Conservation (phyloP, 2,113 vertebrate species). For the Heteronetta atricapilla region DNA sequence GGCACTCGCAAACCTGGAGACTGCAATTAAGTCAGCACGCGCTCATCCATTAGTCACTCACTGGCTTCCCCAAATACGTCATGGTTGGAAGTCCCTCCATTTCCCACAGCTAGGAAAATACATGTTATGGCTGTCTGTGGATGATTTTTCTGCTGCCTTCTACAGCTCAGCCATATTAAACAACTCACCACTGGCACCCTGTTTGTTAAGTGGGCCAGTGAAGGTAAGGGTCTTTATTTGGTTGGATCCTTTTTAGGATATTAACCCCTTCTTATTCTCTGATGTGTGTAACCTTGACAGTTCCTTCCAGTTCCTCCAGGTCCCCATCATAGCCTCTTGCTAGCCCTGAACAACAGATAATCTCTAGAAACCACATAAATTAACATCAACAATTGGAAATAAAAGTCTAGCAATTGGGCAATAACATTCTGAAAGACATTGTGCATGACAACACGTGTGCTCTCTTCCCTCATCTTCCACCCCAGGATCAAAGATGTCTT, state of each 20-base stretch:
- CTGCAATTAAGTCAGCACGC: not conserved
- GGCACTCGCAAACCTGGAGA: not conserved
- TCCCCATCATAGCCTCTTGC: not conserved
- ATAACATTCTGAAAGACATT: not conserved
- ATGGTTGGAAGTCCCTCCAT: not conserved
- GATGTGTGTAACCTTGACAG: not conserved
- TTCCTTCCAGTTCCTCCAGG: not conserved
- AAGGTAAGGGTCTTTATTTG: not conserved
- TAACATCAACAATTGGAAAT: not conserved
- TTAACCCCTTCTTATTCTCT: not conserved
- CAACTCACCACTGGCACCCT: not conserved
- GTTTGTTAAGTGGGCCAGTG: not conserved
- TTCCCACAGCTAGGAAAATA: not conserved
- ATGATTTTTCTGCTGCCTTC: not conserved
- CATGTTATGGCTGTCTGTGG: not conserved
- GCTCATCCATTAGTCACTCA: slow-evolving; percentile 31
- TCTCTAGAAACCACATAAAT: not conserved
- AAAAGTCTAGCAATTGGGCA: not conserved
- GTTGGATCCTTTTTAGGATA: not conserved
- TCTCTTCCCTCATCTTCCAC: not conserved
- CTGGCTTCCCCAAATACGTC: not conserved
- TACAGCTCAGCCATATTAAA: not conserved
- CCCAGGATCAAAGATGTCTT: not conserved
- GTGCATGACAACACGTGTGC: fast-evolving
- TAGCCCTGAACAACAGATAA: not conserved